Evolutionary conservation across 2,797 vertebrate genomes (phyloP).

Genomic region (Coccyzus lansbergi): DNA sequence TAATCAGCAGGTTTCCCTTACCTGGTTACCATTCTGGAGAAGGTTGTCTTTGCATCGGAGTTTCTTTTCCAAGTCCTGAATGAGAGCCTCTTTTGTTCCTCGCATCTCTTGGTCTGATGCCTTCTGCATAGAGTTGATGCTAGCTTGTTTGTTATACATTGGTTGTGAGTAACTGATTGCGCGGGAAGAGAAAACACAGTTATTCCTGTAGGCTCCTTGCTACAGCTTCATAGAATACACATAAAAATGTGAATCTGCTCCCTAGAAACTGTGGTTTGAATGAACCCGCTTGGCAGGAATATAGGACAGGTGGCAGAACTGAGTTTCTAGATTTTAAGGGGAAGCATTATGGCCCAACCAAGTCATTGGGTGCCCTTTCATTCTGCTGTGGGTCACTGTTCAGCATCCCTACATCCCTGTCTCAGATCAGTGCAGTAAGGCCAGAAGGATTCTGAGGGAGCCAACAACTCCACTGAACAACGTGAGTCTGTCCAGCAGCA

Average conservation of each 20-base stretch:
- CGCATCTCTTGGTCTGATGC: constrained; percentile 91
- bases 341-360: background rate
- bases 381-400: background rate
- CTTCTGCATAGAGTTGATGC: constrained; percentile 80
- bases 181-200: constrained; percentile 35
- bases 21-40: constrained; percentile 89
- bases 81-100: constrained; percentile 95
- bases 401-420: background rate
- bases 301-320: rapidly evolving
- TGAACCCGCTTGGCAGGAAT: background rate
- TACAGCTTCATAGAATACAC: background rate
- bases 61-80: constrained; percentile 95
- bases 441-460: background rate
- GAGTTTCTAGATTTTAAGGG: background rate
- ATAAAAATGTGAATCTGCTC: background rate
- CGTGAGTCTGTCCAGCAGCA: background rate
- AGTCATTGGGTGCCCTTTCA: background rate
- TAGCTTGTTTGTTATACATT: constrained; percentile 82
- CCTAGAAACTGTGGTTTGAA: background rate
- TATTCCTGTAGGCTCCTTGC: background rate
- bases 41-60: constrained; percentile 89
- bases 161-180: constrained; percentile 84
- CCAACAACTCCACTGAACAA: background rate
- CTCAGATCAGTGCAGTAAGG: background rate
- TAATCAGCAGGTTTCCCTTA: constrained; percentile 52